Conservation (phyloP, 1,140 invertebrate species). For the Periplaneta americana region DNA sequence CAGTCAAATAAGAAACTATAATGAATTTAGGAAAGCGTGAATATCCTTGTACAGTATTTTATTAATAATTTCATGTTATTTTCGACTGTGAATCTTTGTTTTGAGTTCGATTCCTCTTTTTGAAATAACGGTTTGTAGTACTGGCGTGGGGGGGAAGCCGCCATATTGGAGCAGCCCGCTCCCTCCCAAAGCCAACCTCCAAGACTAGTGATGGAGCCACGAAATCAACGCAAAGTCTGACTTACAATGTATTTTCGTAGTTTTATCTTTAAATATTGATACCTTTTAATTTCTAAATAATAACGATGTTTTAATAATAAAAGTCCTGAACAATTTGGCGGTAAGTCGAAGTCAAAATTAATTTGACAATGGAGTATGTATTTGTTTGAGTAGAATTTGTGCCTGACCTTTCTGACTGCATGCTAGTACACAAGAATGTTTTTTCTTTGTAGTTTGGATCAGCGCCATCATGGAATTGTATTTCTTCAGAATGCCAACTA, state of each 20-base stretch:
- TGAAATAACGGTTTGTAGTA: not conserved
- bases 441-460: not conserved
- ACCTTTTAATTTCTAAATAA: not conserved
- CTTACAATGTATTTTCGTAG: not conserved
- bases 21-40: not conserved
- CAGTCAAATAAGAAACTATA: not conserved
- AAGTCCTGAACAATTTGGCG: not conserved
- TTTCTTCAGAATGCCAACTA: not conserved
- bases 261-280: not conserved
- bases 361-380: not conserved
- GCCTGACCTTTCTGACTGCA: not conserved
- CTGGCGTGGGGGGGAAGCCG: not conserved
- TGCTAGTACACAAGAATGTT: not conserved
- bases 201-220: not conserved
- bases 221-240: not conserved
- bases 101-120: not conserved
- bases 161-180: not conserved
- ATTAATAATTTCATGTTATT: not conserved
- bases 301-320: not conserved
- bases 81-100: not conserved
- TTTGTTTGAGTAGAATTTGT: not conserved
- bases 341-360: not conserved
- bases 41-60: not conserved
- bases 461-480: not conserved
- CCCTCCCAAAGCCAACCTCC: not conserved